Percentiles rank a stretch among this genome's conserved stretches.
These are phyloP conservation scores for Polymixis lichenea DNA, from an alignment of 2,888 invertebrate species.

Conservation along the genomic window DNA sequence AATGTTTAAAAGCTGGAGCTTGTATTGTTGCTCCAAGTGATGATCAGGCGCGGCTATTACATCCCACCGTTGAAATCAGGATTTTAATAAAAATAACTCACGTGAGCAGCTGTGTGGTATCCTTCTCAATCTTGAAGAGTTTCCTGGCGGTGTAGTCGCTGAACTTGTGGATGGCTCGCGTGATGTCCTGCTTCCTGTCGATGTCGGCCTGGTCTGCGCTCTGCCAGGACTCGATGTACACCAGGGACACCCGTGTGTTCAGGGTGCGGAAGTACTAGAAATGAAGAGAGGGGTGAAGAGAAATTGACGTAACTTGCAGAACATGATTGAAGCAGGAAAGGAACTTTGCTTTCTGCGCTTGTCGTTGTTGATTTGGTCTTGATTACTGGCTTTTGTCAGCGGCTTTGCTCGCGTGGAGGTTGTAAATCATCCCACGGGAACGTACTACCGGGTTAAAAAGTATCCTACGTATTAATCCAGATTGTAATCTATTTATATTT, in stretches of 20 bases:
- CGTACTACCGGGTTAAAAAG: too few relatives aligned
- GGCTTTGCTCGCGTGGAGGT: too few relatives aligned
- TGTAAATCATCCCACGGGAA: too few relatives aligned
- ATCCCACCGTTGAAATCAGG: background rate
- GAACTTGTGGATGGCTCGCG: conserved; percentile 96
- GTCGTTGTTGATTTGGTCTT: background rate
- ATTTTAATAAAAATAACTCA: conserved; percentile 87
- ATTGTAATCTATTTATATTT: too few relatives aligned
- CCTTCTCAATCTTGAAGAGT: conserved; percentile 96
- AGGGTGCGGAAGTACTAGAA: conserved; percentile 97
- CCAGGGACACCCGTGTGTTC: conserved; percentile 98
- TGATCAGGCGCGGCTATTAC: too few relatives aligned
- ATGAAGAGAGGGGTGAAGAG: background rate
- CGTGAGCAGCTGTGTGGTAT: conserved; percentile 98
- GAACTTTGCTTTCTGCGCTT: background rate
- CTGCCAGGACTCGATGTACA: conserved; percentile 99
- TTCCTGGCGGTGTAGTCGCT: conserved; percentile 97
- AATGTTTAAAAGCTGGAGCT: background rate
- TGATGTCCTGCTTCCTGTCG: conserved; percentile 96
- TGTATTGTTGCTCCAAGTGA: background rate
- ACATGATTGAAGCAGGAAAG: too few relatives aligned
- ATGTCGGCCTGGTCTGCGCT: conserved; percentile 96
- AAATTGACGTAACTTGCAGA: background rate
- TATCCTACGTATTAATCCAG: too few relatives aligned
- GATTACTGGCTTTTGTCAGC: too few relatives aligned